Evolutionary conservation across 2,888 invertebrate species (phyloP).

Genomic region (Atethmia centrago): DNA sequence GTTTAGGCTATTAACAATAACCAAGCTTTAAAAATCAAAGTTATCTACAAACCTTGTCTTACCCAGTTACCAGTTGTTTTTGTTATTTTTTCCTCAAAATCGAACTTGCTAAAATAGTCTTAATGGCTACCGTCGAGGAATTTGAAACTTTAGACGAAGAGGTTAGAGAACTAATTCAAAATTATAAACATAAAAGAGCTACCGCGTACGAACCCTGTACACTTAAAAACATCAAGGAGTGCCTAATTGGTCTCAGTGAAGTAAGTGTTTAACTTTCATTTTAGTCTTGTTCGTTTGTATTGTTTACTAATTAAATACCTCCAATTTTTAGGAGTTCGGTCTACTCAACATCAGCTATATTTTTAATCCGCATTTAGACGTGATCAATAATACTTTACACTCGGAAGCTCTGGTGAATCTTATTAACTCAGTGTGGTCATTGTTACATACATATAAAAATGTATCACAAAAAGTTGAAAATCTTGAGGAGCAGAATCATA

Average conservation of each 20-base stretch:
- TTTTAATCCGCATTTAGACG: constrained; percentile 85
- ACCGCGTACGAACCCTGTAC: constrained; percentile 86
- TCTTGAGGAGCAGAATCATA: constrained; percentile 81
- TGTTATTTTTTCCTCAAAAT: background rate
- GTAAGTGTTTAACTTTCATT: constrained; percentile 66
- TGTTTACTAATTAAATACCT: background rate
- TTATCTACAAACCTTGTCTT: background rate
- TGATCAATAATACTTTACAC: constrained; percentile 72
- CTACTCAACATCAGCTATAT: constrained; percentile 81
- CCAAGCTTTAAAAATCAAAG: constrained; percentile 1
- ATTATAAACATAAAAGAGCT: constrained; percentile 85
- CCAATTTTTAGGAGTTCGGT: constrained; percentile 80
- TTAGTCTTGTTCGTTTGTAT: background rate
- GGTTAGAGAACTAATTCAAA: constrained; percentile 84
- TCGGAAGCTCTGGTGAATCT: constrained; percentile 81
- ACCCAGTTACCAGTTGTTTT: constrained; percentile 6
- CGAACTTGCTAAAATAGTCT: constrained; percentile 2
- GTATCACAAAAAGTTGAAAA: constrained; percentile 76
- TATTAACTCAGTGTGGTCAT: constrained; percentile 83
- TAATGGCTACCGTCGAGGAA: constrained; percentile 67
- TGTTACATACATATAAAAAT: constrained; percentile 82
- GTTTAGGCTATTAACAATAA: background rate
- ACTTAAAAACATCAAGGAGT: constrained; percentile 81
- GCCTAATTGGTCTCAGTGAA: constrained; percentile 85
- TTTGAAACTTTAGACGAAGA: constrained; percentile 83